Conservation (phyloP, 2,888 invertebrate genomes). For the Andrena chrysosceles region DNA sequence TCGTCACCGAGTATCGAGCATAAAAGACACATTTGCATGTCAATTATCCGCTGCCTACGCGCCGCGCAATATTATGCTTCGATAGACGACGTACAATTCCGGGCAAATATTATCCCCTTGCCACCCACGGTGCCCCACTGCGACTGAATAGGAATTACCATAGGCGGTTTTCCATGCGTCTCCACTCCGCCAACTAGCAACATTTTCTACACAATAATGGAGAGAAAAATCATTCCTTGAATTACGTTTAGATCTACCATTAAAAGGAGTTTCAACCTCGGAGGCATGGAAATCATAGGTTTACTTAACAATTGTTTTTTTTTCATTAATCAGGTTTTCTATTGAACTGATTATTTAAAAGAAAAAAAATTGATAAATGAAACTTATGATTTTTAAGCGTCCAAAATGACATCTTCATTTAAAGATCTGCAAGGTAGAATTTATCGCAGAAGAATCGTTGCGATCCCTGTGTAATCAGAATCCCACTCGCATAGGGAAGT, state of each 20-base stretch:
- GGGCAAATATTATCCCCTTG: constrained; percentile 45
- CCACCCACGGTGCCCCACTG: constrained; percentile 52
- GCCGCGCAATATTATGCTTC: constrained; percentile 54
- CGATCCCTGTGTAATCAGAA: no score
- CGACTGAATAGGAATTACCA: constrained; percentile 8
- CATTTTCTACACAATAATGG: background rate
- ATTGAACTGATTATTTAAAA: no score
- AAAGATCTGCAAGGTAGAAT: no score
- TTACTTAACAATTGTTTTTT: no score
- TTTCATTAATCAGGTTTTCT: no score
- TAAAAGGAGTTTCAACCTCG: no score
- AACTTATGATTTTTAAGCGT: no score
- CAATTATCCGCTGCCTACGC: constrained; percentile 69
- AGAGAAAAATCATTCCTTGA: background rate
- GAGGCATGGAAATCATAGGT: no score
- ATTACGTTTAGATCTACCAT: background rate
- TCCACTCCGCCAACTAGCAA: background rate
- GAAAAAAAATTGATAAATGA: no score
- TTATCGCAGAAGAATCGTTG: no score
- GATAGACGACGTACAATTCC: constrained; percentile 59
- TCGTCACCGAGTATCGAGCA: constrained; percentile 33
- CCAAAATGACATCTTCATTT: no score
- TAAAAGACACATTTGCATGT: constrained; percentile 71
- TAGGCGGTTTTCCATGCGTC: background rate
- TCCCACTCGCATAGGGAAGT: background rate